These are phyloP conservation scores for Drosophila eugracilis DNA, from an alignment of 1,140 invertebrate species.

Conservation along the genomic window DNA sequence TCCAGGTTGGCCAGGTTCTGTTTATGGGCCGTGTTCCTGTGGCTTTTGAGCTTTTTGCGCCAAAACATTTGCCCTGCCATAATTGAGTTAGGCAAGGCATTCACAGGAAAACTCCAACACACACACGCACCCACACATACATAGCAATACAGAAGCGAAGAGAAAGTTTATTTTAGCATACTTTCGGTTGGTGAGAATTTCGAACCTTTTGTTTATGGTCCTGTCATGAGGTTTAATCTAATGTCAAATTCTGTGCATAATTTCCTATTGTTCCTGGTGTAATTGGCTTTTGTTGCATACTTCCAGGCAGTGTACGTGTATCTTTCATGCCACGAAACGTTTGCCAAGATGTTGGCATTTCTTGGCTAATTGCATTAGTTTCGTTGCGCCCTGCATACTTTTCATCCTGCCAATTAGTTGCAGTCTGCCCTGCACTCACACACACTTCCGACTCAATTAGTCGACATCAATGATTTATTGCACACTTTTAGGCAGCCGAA, in stretches of 20 bases:
- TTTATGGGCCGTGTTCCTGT: constrained; percentile 66
- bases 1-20: constrained; percentile 39
- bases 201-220: constrained; percentile 58
- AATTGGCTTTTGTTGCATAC: constrained; percentile 64
- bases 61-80: constrained; percentile 73
- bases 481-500: constrained; percentile 22
- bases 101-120: too few relatives aligned
- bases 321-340: constrained; percentile 1
- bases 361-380: constrained; percentile 65
- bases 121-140: constrained; percentile 7
- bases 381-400: constrained; percentile 45
- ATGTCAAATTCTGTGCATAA: constrained; percentile 67
- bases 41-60: constrained; percentile 78
- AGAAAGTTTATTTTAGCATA: constrained; percentile 63
- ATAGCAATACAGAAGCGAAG: constrained; percentile 1
- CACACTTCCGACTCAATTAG: constrained; percentile 58
- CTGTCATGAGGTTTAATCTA: constrained; percentile 59
- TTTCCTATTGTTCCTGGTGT: constrained; percentile 53
- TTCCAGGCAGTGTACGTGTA: constrained; percentile 29
- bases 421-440: constrained; percentile 9
- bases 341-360: constrained; percentile 30
- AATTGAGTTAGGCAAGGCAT: constrained; percentile 78
- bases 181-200: constrained; percentile 52
- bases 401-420: constrained; percentile 47
- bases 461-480: constrained; percentile 63